A percentile compares a stretch with the other conserved stretches of the same genome.
phyloP scores from a whole-genome alignment of 1,140 invertebrate species.

The Papilio polytes region DNA sequence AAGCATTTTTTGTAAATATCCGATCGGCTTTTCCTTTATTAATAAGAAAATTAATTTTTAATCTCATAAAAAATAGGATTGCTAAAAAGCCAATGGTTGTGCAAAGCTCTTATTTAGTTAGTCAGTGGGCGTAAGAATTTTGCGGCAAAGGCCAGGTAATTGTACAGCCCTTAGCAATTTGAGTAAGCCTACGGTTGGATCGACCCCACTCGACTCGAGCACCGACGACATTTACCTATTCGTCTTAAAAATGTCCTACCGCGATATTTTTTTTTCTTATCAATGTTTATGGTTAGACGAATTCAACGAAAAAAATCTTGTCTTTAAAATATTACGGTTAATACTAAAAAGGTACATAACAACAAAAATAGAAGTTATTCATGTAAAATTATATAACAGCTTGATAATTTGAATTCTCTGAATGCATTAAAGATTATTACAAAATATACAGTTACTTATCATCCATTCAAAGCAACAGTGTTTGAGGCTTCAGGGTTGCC shows the following conservation, averaged over 20 bases:
- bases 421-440: not conserved
- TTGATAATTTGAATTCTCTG: too few species aligned
- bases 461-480: not conserved
- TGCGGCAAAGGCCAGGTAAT: slow-evolving; percentile 13
- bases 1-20: too few species aligned
- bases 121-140: not conserved
- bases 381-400: too few species aligned
- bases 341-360: too few species aligned
- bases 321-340: not conserved
- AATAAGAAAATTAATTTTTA: too few species aligned
- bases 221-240: not conserved
- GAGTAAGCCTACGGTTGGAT: not conserved
- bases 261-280: not conserved
- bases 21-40: too few species aligned
- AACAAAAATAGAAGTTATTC: too few species aligned
- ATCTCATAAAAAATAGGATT: not conserved
- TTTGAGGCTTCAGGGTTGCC: not conserved
- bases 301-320: not conserved
- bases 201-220: not conserved
- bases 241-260: not conserved
- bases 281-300: too few species aligned
- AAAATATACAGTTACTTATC: too few species aligned
- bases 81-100: not conserved
- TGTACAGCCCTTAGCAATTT: not conserved
- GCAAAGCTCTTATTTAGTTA: not conserved